Conservation (phyloP, 2,113 vertebrate species). For the Cebidichthys violaceus region DNA sequence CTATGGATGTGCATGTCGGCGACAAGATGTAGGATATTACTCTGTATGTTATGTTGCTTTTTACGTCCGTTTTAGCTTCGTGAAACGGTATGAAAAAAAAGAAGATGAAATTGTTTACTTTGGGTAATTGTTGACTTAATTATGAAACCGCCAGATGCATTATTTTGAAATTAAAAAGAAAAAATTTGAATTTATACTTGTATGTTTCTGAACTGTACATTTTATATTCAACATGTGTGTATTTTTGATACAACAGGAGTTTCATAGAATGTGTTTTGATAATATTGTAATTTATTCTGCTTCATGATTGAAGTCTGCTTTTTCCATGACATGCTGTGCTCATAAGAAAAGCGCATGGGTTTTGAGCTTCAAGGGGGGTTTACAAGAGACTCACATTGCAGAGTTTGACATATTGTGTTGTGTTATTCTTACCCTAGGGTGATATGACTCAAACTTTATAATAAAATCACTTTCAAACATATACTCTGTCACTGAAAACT, state of each 20-base stretch:
- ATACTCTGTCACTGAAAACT: background rate
- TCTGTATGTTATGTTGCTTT: background rate
- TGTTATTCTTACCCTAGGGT: background rate
- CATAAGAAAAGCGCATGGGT: background rate
- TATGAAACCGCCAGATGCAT: background rate
- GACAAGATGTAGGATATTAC: background rate
- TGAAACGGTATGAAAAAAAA: background rate
- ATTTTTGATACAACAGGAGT: background rate
- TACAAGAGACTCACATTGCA: background rate
- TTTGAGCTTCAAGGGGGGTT: conserved; percentile 1
- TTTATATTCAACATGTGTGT: background rate
- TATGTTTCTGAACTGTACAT: background rate
- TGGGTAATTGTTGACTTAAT: too few relatives aligned
- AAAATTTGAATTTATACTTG: background rate
- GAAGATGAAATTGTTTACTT: background rate
- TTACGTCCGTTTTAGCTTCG: background rate
- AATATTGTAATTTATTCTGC: background rate
- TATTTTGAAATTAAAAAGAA: background rate
- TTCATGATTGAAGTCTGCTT: background rate
- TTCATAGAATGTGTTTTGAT: background rate
- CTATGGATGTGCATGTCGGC: too few relatives aligned
- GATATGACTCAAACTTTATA: background rate
- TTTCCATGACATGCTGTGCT: background rate
- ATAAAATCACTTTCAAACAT: background rate
- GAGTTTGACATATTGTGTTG: background rate